Evolutionary conservation across 2,888 invertebrate species (phyloP).

Genomic region (Phorcus lineatus): DNA sequence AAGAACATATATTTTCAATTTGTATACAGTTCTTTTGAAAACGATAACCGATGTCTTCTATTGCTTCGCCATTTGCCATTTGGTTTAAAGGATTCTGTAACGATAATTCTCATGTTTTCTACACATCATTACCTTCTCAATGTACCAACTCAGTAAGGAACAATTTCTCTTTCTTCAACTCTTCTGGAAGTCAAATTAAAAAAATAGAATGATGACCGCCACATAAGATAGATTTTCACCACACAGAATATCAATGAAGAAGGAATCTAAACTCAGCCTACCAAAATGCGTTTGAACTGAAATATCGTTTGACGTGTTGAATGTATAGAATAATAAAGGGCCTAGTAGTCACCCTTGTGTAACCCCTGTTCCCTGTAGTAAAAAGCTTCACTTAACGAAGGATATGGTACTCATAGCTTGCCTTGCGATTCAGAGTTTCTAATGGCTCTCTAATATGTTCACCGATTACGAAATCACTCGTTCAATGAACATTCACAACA

Average conservation of each 20-base stretch:
- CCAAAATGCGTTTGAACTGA: too few species aligned
- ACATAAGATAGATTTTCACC: too few species aligned
- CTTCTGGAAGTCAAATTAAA: too few species aligned
- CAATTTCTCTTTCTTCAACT: not conserved
- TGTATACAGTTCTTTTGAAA: too few species aligned
- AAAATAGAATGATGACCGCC: too few species aligned
- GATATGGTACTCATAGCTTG: too few species aligned
- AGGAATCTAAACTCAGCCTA: too few species aligned
- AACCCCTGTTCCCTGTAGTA: not conserved
- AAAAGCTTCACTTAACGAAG: too few species aligned
- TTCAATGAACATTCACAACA: not conserved
- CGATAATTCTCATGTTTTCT: not conserved
- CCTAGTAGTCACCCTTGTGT: not conserved
- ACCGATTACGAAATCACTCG: not conserved
- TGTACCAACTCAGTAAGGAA: not conserved
- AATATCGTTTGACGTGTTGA: not conserved
- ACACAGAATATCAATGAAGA: too few species aligned
- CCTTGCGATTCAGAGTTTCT: not conserved
- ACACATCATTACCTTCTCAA: not conserved
- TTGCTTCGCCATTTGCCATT: not conserved
- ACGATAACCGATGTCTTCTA: too few species aligned
- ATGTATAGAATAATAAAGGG: not conserved
- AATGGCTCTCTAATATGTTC: conserved; percentile 2
- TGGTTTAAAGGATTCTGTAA: not conserved
- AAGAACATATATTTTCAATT: too few species aligned